Conservation (phyloP, 2,797 vertebrate genomes). For the Natrix natrix region DNA sequence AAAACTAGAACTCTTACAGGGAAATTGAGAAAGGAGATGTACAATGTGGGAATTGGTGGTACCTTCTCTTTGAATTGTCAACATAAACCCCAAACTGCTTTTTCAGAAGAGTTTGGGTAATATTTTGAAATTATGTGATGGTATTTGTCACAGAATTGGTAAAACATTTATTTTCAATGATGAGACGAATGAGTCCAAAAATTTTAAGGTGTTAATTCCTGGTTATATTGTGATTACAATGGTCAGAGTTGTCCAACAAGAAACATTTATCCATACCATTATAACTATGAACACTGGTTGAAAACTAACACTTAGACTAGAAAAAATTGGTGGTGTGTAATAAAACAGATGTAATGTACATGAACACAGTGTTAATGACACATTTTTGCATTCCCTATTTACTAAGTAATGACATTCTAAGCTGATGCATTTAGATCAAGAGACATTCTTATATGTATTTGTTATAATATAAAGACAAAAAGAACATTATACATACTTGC, state of each 20-base stretch:
- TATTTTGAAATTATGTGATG: background rate
- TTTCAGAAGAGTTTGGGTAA: background rate
- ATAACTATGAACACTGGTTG: background rate
- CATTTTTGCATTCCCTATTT: background rate
- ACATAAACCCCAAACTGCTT: background rate
- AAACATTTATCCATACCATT: background rate
- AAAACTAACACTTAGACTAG: background rate
- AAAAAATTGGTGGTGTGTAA: background rate
- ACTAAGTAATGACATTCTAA: background rate
- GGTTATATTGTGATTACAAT: background rate
- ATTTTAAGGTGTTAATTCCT: background rate
- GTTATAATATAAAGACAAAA: conserved; percentile 13
- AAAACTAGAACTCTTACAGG: background rate
- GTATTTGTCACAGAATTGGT: background rate
- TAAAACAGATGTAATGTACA: conserved; percentile 10
- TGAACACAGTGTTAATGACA: conserved; percentile 10
- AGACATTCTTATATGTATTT: background rate
- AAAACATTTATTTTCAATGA: background rate
- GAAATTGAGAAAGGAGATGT: background rate
- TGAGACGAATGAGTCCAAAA: background rate
- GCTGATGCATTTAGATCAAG: background rate
- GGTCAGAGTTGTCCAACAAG: background rate
- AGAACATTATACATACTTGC: background rate
- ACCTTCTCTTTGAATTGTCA: background rate
- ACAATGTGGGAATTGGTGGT: background rate